Evolutionary conservation across 2,888 invertebrate species (phyloP), one percentile per base, ranked within the genome.

Genomic region (Parasteatoda lunata): DNA sequence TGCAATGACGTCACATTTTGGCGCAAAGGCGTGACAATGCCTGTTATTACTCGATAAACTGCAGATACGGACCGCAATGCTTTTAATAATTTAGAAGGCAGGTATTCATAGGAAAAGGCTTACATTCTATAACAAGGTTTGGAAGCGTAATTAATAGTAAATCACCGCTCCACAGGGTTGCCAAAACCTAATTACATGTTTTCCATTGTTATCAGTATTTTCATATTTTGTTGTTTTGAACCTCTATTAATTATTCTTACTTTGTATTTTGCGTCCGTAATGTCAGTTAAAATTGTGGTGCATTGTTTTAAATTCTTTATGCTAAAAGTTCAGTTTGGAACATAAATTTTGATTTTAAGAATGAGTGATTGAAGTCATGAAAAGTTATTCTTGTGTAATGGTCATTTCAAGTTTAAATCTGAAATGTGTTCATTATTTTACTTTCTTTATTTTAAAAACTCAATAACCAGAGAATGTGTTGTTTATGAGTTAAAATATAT

Each of bases 1-100:
- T 73, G 86, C 86, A 87, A 82, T 87, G 86, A 87, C 86, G 86
- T 87, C 86, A 87, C 81, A 80, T 77, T 87, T 87, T 87, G 86
- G 86, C 81, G 86, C 86, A 87, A 87, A 82, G 86, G 86, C 86
- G 86, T 87, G 86, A 87, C 86, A 87, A 87, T 77, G 86, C 81
- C 77, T 82, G 86, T 87, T 87, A 87, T 87, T 82, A 77, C 86
- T 77, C 86, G 86, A 87, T 87, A 87, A 82, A 86, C 80, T 82
- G 86, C 86, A 87, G 86, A 87, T 87, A 87, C 77, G 77, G 82
- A 81, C 85, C 85, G 85, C 85, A 86, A 86, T 70, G 80, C 80
- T 86, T 81, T 87, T 82, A 87, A 87, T 87, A 87, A 87, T 87
- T 87, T 81, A 87, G 81, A 68, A 87, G 81, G 64, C 73, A 81